phyloP scores from a whole-genome alignment of 2,888 invertebrate species.

The Chymomyza procnemis region DNA sequence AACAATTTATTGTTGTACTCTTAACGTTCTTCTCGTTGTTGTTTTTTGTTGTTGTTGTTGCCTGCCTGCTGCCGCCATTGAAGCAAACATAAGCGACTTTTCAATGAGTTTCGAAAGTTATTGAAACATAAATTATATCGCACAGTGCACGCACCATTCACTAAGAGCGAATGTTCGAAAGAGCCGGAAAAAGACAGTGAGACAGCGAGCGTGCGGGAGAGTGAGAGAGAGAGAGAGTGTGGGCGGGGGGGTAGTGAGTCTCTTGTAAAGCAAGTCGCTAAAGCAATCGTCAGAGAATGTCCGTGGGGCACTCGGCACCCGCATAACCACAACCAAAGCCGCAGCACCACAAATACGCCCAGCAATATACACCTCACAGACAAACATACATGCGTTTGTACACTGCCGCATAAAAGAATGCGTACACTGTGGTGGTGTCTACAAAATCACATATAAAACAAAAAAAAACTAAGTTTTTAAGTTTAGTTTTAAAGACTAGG shows the following conservation, averaged over 20 bases:
- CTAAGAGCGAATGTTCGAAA: not conserved
- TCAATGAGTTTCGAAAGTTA: conserved; percentile 69
- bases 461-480: too few relatives aligned
- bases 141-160: conserved; percentile 69
- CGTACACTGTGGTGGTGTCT: too few relatives aligned
- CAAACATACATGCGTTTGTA: conserved; percentile 17
- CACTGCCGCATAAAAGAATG: conserved; percentile 49
- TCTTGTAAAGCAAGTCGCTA: not conserved
- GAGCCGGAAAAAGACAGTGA: not conserved
- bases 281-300: not conserved
- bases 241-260: conserved; percentile 26
- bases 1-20: conserved; percentile 70
- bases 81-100: conserved; percentile 69
- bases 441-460: too few relatives aligned
- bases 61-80: conserved; percentile 56
- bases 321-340: conserved; percentile 48
- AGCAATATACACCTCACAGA: conserved; percentile 36
- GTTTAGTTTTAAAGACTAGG: too few relatives aligned
- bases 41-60: conserved; percentile 19
- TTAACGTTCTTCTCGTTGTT: conserved; percentile 64
- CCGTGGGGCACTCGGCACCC: conserved; percentile 2
- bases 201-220: not conserved
- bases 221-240: conserved; percentile 32
- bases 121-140: conserved; percentile 69
- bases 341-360: conserved; percentile 37